Conservation (phyloP, 2,797 vertebrate species). For the Melanogrammus aeglefinus region DNA sequence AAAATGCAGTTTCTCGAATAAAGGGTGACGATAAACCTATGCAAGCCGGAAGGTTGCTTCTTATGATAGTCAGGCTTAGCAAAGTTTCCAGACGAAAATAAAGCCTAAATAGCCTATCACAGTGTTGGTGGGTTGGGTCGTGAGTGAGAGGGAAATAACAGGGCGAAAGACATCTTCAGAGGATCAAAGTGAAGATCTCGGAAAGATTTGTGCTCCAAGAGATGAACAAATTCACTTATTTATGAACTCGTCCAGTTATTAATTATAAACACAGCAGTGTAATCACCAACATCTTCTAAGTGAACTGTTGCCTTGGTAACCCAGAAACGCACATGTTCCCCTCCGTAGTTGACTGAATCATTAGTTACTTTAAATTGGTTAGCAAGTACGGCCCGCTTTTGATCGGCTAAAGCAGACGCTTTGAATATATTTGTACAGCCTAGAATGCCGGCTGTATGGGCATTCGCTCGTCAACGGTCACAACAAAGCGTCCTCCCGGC, state of each 20-base stretch:
- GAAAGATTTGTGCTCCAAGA: not conserved
- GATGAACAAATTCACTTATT: not conserved
- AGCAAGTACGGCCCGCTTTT: no score
- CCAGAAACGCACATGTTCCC: not conserved
- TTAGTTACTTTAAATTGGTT: no score
- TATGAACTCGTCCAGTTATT: not conserved
- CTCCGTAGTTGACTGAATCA: not conserved
- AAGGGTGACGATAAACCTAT: not conserved
- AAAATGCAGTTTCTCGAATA: not conserved
- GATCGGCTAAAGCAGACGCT: no score
- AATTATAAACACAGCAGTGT: not conserved
- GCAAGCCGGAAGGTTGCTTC: not conserved
- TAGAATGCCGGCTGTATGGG: no score
- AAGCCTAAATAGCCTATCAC: not conserved
- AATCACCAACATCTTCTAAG: not conserved
- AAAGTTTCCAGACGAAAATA: not conserved
- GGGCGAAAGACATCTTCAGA: no score
- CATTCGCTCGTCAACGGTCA: no score
- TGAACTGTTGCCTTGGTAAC: not conserved
- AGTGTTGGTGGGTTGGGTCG: not conserved
- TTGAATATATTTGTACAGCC: no score
- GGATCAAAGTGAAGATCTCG: no score
- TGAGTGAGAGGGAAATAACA: no score
- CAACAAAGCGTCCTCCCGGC: no score
- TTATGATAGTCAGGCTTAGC: not conserved